Conservation (phyloP, 2,797 vertebrate species). For the Argya squamiceps region DNA sequence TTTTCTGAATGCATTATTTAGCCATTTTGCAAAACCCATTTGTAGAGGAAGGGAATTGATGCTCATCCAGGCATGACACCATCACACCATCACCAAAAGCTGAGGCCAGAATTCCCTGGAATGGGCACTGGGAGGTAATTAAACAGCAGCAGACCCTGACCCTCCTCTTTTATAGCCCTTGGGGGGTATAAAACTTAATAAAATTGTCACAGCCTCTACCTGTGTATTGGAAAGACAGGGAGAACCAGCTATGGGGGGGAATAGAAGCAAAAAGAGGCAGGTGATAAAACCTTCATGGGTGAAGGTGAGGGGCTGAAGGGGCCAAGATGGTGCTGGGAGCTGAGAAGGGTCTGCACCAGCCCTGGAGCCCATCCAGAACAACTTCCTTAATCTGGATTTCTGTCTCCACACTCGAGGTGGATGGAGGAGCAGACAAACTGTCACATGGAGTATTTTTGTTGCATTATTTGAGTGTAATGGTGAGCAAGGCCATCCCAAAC, state of each 20-base stretch:
- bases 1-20: constrained; percentile 48
- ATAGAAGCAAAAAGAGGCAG: background rate
- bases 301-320: background rate
- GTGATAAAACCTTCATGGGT: background rate
- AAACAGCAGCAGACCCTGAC: background rate
- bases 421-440: background rate
- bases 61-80: background rate
- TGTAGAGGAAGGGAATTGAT: background rate
- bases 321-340: background rate
- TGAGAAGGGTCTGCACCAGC: background rate
- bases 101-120: background rate
- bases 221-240: background rate
- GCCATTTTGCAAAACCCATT: background rate
- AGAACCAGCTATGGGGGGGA: background rate
- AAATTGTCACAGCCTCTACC: background rate
- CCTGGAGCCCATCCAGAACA: background rate
- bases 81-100: background rate
- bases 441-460: background rate
- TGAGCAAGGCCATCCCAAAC: background rate
- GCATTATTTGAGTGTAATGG: background rate
- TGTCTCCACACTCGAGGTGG: rapidly evolving
- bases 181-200: background rate
- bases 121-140: background rate
- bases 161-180: background rate
- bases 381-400: background rate